These are phyloP conservation scores for Bombus vancouverensis DNA, from an alignment of 1,140 invertebrate species.

Conservation along the genomic window DNA sequence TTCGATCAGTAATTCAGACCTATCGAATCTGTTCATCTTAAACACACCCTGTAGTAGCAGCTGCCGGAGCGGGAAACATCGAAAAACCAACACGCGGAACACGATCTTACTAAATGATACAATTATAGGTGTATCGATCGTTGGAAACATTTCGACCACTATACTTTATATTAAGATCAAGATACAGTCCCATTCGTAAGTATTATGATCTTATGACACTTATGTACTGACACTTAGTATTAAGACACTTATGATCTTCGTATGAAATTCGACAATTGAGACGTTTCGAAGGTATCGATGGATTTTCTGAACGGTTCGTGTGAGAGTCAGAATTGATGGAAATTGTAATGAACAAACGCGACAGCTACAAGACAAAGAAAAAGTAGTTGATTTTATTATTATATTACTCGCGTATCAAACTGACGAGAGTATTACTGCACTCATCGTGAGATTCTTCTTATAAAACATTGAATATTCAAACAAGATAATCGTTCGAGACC, in stretches of 20 bases:
- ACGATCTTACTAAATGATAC: conserved; percentile 4
- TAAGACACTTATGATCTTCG: neutral
- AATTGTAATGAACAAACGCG: too few relatives aligned
- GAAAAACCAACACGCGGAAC: neutral
- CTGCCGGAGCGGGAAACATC: neutral
- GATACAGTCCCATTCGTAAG: neutral
- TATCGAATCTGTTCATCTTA: conserved; percentile 20
- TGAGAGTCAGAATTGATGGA: too few relatives aligned
- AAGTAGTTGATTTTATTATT: too few relatives aligned
- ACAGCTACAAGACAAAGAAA: too few relatives aligned
- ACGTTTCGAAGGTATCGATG: neutral
- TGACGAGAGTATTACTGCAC: too few relatives aligned
- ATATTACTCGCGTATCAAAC: too few relatives aligned
- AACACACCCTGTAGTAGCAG: conserved; percentile 1
- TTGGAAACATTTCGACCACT: neutral
- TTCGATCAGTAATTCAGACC: conserved; percentile 4
- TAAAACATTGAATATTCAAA: too few relatives aligned
- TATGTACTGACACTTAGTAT: too few relatives aligned
- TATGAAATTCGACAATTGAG: neutral
- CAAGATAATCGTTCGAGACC: too few relatives aligned
- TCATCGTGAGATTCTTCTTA: too few relatives aligned
- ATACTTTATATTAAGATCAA: neutral
- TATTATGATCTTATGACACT: too few relatives aligned
- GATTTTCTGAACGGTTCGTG: too few relatives aligned
- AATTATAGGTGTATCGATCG: neutral